These are phyloP conservation scores for Marmota flaviventris DNA, from an alignment of 2,113 vertebrate species.

Conservation along the genomic window DNA sequence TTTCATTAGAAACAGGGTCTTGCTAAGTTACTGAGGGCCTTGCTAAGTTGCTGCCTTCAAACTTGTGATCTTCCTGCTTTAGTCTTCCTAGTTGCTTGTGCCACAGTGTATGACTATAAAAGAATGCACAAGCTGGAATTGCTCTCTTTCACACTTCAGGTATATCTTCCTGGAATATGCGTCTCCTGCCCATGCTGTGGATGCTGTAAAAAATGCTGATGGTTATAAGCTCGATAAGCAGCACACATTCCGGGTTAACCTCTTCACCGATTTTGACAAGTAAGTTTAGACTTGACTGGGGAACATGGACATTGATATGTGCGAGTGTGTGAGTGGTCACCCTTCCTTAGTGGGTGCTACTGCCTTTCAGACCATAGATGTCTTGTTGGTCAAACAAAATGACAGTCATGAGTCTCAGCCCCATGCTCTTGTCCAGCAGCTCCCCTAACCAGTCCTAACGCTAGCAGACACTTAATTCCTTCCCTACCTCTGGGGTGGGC, in stretches of 20 bases:
- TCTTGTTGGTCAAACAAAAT: neutral
- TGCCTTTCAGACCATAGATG: accelerated
- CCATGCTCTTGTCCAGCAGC: accelerated
- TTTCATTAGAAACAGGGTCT: no score
- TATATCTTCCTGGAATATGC: slow-evolving; percentile 99
- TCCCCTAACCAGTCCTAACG: accelerated
- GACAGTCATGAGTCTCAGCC: neutral
- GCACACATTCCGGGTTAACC: slow-evolving; percentile 98
- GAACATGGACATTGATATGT: accelerated
- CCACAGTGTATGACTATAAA: no score
- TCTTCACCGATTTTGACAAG: slow-evolving; percentile 99
- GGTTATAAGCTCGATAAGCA: slow-evolving; percentile 99
- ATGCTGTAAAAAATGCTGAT: slow-evolving; percentile 97
- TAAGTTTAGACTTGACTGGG: slow-evolving; percentile 82
- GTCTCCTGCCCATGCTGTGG: slow-evolving; percentile 93
- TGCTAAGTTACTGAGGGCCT: no score
- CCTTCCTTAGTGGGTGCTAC: neutral
- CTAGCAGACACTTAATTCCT: accelerated
- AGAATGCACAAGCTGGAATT: accelerated
- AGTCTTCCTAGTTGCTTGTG: no score
- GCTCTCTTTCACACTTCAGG: slow-evolving; percentile 77
- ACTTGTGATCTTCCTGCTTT: no score
- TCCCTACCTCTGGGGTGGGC: neutral
- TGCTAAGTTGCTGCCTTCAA: no score
- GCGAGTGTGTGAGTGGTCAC: accelerated